Conservation (phyloP, 2,797 vertebrate genomes). For the Poeciliopsis turneri region DNA sequence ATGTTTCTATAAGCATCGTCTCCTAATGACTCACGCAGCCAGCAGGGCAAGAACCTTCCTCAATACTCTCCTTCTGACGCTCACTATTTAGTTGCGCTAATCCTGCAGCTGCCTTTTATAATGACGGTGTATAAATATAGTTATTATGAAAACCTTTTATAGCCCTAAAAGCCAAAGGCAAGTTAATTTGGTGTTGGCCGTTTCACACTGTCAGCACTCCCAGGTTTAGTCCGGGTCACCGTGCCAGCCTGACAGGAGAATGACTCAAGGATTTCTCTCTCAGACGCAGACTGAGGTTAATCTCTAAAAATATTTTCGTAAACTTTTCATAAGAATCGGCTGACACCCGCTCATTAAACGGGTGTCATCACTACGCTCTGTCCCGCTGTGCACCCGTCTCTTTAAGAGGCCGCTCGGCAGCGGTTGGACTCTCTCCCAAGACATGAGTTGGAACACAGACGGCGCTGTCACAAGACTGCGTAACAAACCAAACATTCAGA, state of each 20-base stretch:
- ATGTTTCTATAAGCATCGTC: not conserved
- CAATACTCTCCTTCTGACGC: constrained; percentile 3
- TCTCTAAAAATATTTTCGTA: not conserved
- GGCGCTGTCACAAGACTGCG: constrained; percentile 72
- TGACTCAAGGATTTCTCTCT: constrained; percentile 19
- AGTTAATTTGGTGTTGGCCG: constrained; percentile 14
- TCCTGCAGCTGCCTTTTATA: constrained; percentile 12
- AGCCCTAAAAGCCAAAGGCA: constrained; percentile 1
- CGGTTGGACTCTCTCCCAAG: constrained; percentile 46
- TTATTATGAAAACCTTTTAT: constrained; percentile 15
- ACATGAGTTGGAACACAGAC: constrained; percentile 62
- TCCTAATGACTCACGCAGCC: not conserved
- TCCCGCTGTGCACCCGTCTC: constrained; percentile 20
- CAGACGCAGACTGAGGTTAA: not conserved
- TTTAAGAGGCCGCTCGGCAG: constrained; percentile 25
- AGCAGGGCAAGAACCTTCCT: not conserved
- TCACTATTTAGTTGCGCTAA: constrained; percentile 9
- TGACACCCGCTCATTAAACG: not conserved
- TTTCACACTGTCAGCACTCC: constrained; percentile 1
- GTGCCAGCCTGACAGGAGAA: constrained; percentile 18
- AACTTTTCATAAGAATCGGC: not conserved
- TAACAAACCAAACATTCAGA: constrained; percentile 75
- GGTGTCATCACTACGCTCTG: constrained; percentile 9
- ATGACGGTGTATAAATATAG: not conserved
- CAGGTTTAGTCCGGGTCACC: constrained; percentile 25